phyloP scores from a whole-genome alignment of 2,888 invertebrate genomes.

The Cheiracanthium punctorium region DNA sequence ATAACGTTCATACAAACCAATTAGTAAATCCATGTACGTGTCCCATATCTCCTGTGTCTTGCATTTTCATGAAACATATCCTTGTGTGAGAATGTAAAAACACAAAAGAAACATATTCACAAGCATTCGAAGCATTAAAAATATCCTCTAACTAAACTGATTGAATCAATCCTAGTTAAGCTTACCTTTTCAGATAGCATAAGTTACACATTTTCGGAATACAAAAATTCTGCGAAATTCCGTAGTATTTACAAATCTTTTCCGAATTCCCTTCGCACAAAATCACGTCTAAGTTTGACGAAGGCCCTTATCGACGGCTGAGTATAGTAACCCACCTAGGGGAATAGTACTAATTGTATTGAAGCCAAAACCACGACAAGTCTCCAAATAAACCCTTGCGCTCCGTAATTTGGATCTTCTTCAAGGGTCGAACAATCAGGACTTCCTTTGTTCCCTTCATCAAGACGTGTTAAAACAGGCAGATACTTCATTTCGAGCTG shows the following conservation, averaged over 20 bases:
- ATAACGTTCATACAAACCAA: too few relatives aligned
- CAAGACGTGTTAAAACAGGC: conserved; percentile 41
- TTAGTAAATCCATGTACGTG: too few relatives aligned
- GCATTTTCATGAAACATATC: too few relatives aligned
- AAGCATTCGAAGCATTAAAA: too few relatives aligned
- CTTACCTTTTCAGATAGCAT: too few relatives aligned
- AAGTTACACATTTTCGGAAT: too few relatives aligned
- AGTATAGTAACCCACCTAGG: conserved; percentile 25
- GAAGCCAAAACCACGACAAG: conserved; percentile 44
- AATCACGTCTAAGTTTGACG: conserved; percentile 6
- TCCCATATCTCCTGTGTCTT: too few relatives aligned
- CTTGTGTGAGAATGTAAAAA: too few relatives aligned
- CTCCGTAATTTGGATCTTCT: conserved; percentile 46
- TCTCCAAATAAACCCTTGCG: conserved; percentile 57
- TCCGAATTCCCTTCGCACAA: background rate
- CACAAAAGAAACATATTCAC: too few relatives aligned
- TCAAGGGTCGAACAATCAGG: conserved; percentile 52
- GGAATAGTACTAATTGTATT: conserved; percentile 60
- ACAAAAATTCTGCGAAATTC: background rate
- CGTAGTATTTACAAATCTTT: background rate
- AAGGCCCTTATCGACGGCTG: conserved; percentile 6
- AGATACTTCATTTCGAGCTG: conserved; percentile 56
- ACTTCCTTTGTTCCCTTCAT: conserved; percentile 59
- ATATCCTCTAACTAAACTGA: too few relatives aligned
- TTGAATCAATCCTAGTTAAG: too few relatives aligned